Base-by-base conservation (phyloP, 2,888 invertebrate species). In the Melieria omissa region DNA sequence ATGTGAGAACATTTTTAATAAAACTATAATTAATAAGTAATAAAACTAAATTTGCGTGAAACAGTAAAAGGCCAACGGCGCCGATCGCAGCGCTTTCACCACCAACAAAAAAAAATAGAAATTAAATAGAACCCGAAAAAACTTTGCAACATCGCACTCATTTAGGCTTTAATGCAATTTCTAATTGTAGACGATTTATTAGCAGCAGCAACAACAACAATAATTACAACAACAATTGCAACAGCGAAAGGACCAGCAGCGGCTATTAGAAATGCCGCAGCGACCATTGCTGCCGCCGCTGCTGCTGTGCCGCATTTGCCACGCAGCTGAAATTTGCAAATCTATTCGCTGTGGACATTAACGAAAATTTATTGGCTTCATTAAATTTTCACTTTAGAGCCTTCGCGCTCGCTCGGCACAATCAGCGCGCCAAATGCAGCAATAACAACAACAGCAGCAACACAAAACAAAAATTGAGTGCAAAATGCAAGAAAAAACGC, bases 141-240 rank as follows among this genome's bases (percentile, higher is more conserved):
- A 67, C 10, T 47, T 60, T 61, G 63, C 69, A 69, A 74, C 74
- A 72, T 65, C 65, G 73, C 67, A 74, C 78, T 77, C 76, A 76
- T 77, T 78, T 78, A 73, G 69, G 72, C 58, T 75, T 75, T 72
- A 77, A 77, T 77, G 77, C 72, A 72, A 73, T 74, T 75, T 77
- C 73, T 77, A 77, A 77, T 77, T 77, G 76, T 74, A 41, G 73
- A 73, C 77, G 71, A 75, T 77, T 77, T 77, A 75, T 77, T 75
- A 74, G 68, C 63, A 69, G 45, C 69, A 69, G 62, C 55, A 62
- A 62, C 69, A 65, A 41, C 49, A 65, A 3, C 42, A 54, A 10
- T 16, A 49, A 9, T 10, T 52, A 52, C 52, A 49, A 64, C 6
- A 64, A 52, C 7, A 6, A 16, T 62, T 16, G 62, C 62, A 46